Evolutionary conservation across 2,888 invertebrate species (phyloP).

Genomic region (Drosophila eohydei): DNA sequence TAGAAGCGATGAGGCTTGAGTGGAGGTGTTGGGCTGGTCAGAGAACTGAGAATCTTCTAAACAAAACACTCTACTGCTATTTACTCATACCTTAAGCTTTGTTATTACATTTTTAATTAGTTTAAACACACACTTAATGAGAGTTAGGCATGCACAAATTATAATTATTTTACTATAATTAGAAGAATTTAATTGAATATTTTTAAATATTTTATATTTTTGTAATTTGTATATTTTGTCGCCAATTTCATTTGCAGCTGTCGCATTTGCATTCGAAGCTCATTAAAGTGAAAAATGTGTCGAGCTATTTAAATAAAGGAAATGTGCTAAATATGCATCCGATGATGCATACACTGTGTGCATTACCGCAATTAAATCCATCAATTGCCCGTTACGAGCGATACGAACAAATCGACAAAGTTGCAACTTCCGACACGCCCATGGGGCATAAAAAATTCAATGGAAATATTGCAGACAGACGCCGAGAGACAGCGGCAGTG

Average conservation of each 20-base stretch:
- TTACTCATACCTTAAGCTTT: too few species aligned
- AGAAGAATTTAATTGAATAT: conserved; percentile 11
- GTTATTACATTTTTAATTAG: too few species aligned
- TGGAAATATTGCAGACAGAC: conserved; percentile 21
- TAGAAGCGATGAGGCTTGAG: too few species aligned
- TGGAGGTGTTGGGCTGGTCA: too few species aligned
- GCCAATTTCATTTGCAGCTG: conserved; percentile 3
- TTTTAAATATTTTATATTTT: neutral
- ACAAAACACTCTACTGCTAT: too few species aligned
- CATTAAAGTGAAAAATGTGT: conserved; percentile 19
- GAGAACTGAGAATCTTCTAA: too few species aligned
- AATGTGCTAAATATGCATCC: conserved; percentile 2
- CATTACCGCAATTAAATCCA: conserved; percentile 37
- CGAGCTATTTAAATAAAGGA: conserved; percentile 3
- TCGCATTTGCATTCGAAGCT: neutral
- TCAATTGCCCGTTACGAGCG: conserved; percentile 26
- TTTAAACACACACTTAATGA: too few species aligned
- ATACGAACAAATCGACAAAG: conserved; percentile 34
- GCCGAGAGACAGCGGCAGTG: neutral
- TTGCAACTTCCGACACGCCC: conserved; percentile 25
- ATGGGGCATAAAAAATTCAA: conserved; percentile 31
- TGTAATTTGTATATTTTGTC: neutral
- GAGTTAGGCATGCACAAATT: too few species aligned
- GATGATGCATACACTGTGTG: conserved; percentile 22
- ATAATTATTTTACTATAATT: too few species aligned